Percentiles rank a stretch among this genome's conserved stretches.
These are phyloP conservation scores for Danionella cerebrum DNA, from an alignment of 2,113 vertebrate genomes.

Conservation along the genomic window DNA sequence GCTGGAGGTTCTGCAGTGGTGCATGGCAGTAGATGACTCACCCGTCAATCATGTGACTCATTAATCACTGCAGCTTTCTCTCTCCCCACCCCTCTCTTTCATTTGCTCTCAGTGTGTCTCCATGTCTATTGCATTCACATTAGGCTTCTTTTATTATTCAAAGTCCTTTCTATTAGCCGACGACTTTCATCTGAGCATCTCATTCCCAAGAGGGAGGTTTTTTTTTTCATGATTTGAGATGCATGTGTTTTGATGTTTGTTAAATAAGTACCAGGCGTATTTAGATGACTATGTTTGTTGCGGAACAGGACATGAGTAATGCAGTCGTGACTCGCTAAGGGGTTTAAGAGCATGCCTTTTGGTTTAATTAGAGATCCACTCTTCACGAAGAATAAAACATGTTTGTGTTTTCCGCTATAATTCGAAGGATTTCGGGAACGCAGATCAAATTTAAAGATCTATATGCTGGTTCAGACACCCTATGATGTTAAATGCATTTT, in stretches of 20 bases:
- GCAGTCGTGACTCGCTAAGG: neutral
- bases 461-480: slow-evolving; percentile 14
- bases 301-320: slow-evolving; percentile 1
- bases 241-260: neutral
- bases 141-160: slow-evolving; percentile 31
- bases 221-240: neutral
- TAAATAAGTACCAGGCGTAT: neutral
- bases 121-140: slow-evolving; percentile 35
- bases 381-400: neutral
- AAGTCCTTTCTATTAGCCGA: slow-evolving; percentile 21
- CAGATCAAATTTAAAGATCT: neutral
- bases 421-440: neutral
- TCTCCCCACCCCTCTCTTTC: slow-evolving; percentile 14
- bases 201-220: slow-evolving; percentile 9
- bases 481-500: slow-evolving; percentile 22
- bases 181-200: slow-evolving; percentile 29
- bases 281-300: neutral
- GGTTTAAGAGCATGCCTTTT: neutral
- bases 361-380: neutral
- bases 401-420: neutral
- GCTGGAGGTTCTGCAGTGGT: slow-evolving; percentile 57
- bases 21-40: slow-evolving; percentile 72
- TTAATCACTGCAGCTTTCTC: slow-evolving; percentile 69
- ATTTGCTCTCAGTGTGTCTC: slow-evolving; percentile 36
- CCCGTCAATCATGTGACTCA: slow-evolving; percentile 73